Conservation (phyloP, 2,888 invertebrate species). For the Choreutis nemorana region DNA sequence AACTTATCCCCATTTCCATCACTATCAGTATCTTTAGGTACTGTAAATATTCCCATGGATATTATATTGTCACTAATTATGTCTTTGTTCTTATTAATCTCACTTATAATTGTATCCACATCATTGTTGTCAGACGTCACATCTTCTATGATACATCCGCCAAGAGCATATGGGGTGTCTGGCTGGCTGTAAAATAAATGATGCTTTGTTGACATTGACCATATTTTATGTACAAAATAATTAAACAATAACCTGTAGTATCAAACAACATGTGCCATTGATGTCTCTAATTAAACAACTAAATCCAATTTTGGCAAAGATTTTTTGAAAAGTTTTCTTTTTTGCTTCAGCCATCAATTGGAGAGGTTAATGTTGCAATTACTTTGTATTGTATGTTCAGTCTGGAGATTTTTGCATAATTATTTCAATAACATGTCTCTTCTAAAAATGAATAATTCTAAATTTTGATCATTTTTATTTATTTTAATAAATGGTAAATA, state of each 20-base stretch:
- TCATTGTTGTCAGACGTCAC: slow-evolving; percentile 28
- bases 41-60: slow-evolving; percentile 42
- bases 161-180: slow-evolving; percentile 46
- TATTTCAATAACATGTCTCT: too few species aligned
- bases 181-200: slow-evolving; percentile 40
- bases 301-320: too few species aligned
- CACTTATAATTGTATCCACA: slow-evolving; percentile 27
- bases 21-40: slow-evolving; percentile 23
- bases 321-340: too few species aligned
- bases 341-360: too few species aligned
- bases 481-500: slow-evolving; percentile 1
- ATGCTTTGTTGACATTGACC: too few species aligned
- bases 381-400: too few species aligned
- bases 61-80: slow-evolving; percentile 40
- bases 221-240: neutral
- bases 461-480: slow-evolving; percentile 1
- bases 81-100: slow-evolving; percentile 25
- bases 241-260: too few species aligned
- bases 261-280: too few species aligned
- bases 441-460: too few species aligned
- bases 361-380: too few species aligned
- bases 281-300: too few species aligned
- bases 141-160: slow-evolving; percentile 53
- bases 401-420: too few species aligned
- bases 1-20: slow-evolving; percentile 16